A percentile compares a stretch with the other conserved stretches of the same genome.
These are phyloP conservation scores for Zaprionus vittiger DNA, from an alignment of 1,140 invertebrate genomes.

Conservation along the genomic window DNA sequence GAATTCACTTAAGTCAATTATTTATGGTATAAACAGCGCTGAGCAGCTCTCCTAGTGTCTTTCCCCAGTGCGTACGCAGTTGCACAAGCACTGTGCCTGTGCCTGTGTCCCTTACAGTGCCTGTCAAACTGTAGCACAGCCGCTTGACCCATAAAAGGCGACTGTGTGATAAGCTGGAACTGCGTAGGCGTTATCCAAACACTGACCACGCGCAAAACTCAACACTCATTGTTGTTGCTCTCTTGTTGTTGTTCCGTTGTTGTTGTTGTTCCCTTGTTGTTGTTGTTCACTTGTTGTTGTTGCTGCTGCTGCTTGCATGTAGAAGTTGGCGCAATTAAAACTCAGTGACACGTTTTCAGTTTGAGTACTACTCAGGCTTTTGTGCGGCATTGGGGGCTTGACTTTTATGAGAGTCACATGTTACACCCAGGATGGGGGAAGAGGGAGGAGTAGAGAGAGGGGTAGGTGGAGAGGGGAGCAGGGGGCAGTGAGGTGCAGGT, in stretches of 20 bases:
- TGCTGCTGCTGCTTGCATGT: slow-evolving; percentile 27
- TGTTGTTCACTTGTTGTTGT: not conserved
- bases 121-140: slow-evolving; percentile 31
- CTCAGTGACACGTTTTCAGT: slow-evolving; percentile 64
- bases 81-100: slow-evolving; percentile 7
- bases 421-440: not conserved
- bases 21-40: too few relatives aligned
- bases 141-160: slow-evolving; percentile 46
- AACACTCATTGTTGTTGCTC: not conserved
- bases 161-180: slow-evolving; percentile 32
- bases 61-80: not conserved
- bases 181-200: slow-evolving; percentile 43
- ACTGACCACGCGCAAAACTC: slow-evolving; percentile 49
- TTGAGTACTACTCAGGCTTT: slow-evolving; percentile 43
- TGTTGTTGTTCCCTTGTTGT: slow-evolving; percentile 4
- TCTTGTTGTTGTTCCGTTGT: not conserved
- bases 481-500: not conserved
- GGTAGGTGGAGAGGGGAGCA: not conserved
- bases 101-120: not conserved
- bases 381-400: slow-evolving; percentile 18
- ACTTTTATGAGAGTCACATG: slow-evolving; percentile 55
- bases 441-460: not conserved
- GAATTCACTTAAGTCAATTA: too few relatives aligned
- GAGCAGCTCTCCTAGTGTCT: too few relatives aligned
- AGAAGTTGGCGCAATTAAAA: slow-evolving; percentile 57